Evolutionary conservation across 2,113 vertebrate genomes (phyloP), one percentile per base, ranked within the genome.

Genomic region (Alosa alosa): DNA sequence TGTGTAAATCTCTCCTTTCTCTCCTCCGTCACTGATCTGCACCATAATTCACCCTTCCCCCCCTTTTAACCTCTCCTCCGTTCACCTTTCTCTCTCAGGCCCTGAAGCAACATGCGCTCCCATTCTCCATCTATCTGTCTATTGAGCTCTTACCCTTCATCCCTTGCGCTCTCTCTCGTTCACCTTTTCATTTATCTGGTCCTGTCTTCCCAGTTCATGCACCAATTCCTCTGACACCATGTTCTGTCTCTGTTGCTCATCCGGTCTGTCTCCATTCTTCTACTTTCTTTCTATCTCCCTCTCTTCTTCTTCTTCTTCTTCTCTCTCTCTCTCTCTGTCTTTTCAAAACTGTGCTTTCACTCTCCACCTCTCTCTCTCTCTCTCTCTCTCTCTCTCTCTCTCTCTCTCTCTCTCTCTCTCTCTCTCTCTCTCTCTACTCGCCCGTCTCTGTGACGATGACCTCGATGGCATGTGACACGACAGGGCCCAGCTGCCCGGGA

Each of bases 401-500:
- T 0, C 8, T 22, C 17, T 1, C 68, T 49, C 11, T 47, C 75
- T 4, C 22, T 49, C n/a, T 25, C 41, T 68, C 31, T 18, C 6
- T 41, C 6, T 47, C 45, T 25, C 20, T 82, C 17, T 52, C 84
- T 13, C 6, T 9, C 81, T 83, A 82, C 25, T 86, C 46, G 47
- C 36, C 60, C 10, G 87, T 86, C 81, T 90, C 86, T n/a, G 88
- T 84, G 17, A 87, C 88, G 4, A 87, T 85, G 46, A 88, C 84
- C 83, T 90, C 87, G 10, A 90, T 55, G 83, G 86, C 81, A 25
- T 90, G 87, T 22, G 83, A 86, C 55, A 88, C n/a, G 25, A 89
- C 44, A 81, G 86, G 47, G 0, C 78, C 31, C 82, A 87, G 1
- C 11, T 85, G 60, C 75, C 81, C 75, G 2, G 81, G 78, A 46